A percentile compares a stretch with the other conserved stretches of the same genome.
phyloP scores from a whole-genome alignment of 2,797 vertebrate species.

The Scleropages formosus region DNA sequence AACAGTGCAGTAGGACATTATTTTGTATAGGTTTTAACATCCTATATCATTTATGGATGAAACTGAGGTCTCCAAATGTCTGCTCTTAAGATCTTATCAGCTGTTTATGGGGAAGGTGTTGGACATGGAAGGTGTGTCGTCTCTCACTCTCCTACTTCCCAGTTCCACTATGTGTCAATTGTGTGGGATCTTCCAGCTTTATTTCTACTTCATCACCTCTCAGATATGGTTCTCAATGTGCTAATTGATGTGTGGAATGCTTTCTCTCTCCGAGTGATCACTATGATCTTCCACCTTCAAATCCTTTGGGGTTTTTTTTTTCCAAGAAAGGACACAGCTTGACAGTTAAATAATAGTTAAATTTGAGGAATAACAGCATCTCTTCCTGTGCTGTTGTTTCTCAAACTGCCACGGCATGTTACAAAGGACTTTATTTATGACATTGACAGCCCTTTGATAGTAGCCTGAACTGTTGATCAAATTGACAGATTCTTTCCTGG shows the following conservation, averaged over 20 bases:
- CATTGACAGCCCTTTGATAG: constrained; percentile 40
- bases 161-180: background rate
- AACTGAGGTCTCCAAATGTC: background rate
- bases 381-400: constrained; percentile 40
- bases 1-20: no score
- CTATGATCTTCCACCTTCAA: constrained; percentile 9
- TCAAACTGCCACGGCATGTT: constrained; percentile 46
- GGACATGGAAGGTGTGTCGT: background rate
- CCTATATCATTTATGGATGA: no score
- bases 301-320: constrained; percentile 30
- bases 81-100: constrained; percentile 7
- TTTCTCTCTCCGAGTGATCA: constrained; percentile 34
- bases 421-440: constrained; percentile 57
- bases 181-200: background rate
- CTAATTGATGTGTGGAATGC: constrained; percentile 43
- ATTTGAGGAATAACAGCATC: constrained; percentile 26
- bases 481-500: constrained; percentile 37
- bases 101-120: background rate
- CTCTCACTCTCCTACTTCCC: background rate
- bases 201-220: constrained; percentile 31
- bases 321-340: constrained; percentile 39
- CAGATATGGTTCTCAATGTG: constrained; percentile 36
- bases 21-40: no score
- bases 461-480: constrained; percentile 45
- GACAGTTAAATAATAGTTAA: background rate